Percentiles rank a stretch among this genome's conserved stretches.
Evolutionary conservation across 2,113 vertebrate species (phyloP).

Genomic region (Corythaeola cristata): DNA sequence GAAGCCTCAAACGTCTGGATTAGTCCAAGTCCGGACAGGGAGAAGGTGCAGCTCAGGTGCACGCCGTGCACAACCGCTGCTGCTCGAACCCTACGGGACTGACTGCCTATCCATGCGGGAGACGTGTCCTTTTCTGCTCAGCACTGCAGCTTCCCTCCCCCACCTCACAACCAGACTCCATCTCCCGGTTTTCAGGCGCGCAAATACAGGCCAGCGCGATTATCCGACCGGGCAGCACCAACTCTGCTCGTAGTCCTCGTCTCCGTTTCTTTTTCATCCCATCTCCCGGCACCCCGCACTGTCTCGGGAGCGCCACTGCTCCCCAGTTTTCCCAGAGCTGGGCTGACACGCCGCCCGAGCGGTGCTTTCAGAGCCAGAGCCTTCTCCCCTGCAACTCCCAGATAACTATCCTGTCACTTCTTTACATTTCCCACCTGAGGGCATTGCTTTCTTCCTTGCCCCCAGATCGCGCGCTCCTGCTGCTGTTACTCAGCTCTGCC

Average conservation of each 20-base stretch:
- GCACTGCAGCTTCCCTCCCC: background rate
- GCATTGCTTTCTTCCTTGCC: background rate
- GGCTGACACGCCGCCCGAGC: background rate
- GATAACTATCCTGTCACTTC: background rate
- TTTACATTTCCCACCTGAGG: background rate
- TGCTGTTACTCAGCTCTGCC: background rate
- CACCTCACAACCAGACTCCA: background rate
- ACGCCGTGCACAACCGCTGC: fast-evolving
- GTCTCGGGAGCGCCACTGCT: background rate
- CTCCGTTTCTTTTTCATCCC: background rate
- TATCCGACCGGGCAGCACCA: background rate
- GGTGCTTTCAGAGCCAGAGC: background rate
- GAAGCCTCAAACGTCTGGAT: background rate
- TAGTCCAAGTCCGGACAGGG: background rate
- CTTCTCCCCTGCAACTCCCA: background rate
- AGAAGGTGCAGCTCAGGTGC: background rate
- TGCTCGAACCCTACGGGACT: fast-evolving
- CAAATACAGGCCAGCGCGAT: background rate
- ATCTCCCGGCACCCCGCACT: background rate
- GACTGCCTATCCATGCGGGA: background rate
- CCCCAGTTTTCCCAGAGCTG: background rate
- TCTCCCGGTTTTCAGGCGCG: background rate
- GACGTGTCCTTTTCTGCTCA: background rate
- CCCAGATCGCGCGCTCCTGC: background rate
- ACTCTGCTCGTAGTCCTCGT: background rate